These are phyloP conservation scores for Lichenostomus cassidix DNA, from an alignment of 2,113 vertebrate species.

Conservation along the genomic window DNA sequence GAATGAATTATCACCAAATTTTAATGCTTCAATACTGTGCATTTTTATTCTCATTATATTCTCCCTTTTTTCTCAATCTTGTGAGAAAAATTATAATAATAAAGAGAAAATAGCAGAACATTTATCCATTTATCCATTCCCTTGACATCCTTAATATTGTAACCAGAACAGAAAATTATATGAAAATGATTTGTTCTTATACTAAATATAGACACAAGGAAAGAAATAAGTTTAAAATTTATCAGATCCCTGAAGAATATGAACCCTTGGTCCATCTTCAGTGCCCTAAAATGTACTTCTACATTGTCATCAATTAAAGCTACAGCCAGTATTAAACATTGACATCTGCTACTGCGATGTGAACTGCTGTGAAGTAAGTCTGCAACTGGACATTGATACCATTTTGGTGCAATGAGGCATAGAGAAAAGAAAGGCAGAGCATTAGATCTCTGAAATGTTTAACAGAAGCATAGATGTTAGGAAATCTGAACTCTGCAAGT, in stretches of 20 bases:
- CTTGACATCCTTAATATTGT: slow-evolving; percentile 64
- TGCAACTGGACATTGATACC: neutral
- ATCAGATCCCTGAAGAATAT: slow-evolving; percentile 47
- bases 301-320: slow-evolving; percentile 29
- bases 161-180: slow-evolving; percentile 68
- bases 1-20: slow-evolving; percentile 64
- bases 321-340: neutral
- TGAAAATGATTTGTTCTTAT: slow-evolving; percentile 64
- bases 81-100: slow-evolving; percentile 69
- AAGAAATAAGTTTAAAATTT: slow-evolving; percentile 66
- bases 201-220: slow-evolving; percentile 64
- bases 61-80: slow-evolving; percentile 57
- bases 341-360: neutral
- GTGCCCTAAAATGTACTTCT: slow-evolving; percentile 33
- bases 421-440: neutral
- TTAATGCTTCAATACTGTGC: slow-evolving; percentile 48
- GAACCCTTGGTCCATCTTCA: slow-evolving; percentile 33
- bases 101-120: slow-evolving; percentile 69
- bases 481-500: neutral
- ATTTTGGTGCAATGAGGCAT: neutral
- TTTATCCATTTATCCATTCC: slow-evolving; percentile 68
- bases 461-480: neutral
- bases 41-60: slow-evolving; percentile 66
- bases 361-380: neutral
- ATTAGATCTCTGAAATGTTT: neutral